These are phyloP conservation scores for Taenioides sp. DNA, from an alignment of 2,797 vertebrate genomes.

Conservation along the genomic window DNA sequence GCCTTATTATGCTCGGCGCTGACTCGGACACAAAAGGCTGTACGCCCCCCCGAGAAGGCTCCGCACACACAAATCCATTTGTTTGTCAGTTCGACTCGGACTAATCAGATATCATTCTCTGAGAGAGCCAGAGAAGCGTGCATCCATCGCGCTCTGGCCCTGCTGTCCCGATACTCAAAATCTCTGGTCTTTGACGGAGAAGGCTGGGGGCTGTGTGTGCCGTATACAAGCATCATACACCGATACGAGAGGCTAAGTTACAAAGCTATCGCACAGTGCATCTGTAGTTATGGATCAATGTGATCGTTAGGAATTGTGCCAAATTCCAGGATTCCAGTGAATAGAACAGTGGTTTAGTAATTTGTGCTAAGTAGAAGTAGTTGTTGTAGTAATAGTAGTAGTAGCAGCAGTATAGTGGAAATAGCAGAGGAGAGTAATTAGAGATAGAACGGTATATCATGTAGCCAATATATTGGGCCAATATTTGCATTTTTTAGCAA, in stretches of 20 bases:
- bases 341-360: neutral
- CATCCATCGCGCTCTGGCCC: constrained; percentile 38
- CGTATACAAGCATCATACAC: constrained; percentile 22
- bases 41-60: constrained; percentile 67
- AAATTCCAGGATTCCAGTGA: too few species aligned
- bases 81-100: constrained; percentile 69
- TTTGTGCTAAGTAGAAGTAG: neutral
- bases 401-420: neutral
- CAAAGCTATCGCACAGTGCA: constrained; percentile 13
- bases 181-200: constrained; percentile 32
- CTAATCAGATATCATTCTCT: constrained; percentile 75
- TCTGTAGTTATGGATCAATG: constrained; percentile 16
- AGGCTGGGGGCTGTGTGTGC: constrained; percentile 21
- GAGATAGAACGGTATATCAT: too few species aligned
- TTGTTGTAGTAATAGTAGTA: neutral
- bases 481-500: too few species aligned
- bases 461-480: too few species aligned
- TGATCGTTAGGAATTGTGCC: neutral
- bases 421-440: too few species aligned
- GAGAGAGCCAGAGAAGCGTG: constrained; percentile 53
- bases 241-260: constrained; percentile 16
- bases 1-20: constrained; percentile 71
- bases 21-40: constrained; percentile 65
- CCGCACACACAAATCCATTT: constrained; percentile 74
- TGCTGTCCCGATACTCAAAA: constrained; percentile 37